These are phyloP conservation scores for Dyspetes luteomarginatus DNA, from an alignment of 2,888 invertebrate genomes.

Conservation along the genomic window DNA sequence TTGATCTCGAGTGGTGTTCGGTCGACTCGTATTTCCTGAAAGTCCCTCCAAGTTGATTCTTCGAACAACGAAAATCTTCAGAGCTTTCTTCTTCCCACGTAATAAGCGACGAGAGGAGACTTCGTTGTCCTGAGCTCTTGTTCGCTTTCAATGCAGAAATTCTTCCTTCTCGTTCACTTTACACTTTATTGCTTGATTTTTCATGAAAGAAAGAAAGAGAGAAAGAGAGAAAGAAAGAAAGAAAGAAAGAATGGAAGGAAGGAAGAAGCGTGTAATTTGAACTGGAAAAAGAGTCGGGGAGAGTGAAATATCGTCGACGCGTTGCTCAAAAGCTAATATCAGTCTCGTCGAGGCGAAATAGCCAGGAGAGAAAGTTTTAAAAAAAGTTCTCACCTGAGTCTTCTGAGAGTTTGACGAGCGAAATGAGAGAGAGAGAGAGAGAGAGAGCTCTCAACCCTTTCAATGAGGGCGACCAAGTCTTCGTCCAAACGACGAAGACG, in stretches of 20 bases:
- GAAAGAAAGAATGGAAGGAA: constrained; percentile 65
- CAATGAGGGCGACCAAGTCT: no score
- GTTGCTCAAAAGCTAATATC: constrained; percentile 22
- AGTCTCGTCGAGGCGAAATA: constrained; percentile 1
- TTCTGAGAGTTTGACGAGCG: constrained; percentile 17
- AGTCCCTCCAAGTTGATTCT: constrained; percentile 32
- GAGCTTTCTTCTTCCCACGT: constrained; percentile 54
- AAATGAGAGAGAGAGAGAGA: constrained; percentile 22
- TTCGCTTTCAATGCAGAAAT: no score
- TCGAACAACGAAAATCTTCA: no score
- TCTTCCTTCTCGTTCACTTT: constrained; percentile 9
- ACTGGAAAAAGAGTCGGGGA: constrained; percentile 37
- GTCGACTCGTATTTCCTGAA: constrained; percentile 32
- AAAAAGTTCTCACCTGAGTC: constrained; percentile 56
- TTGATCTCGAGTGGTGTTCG: constrained; percentile 50
- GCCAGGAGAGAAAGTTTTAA: constrained; percentile 42
- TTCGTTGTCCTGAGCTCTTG: constrained; percentile 7
- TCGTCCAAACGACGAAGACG: no score
- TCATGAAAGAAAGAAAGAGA: no score
- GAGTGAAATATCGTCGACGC: constrained; percentile 37
- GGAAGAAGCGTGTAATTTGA: constrained; percentile 66
- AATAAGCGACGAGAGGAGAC: constrained; percentile 28
- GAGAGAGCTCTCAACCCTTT: constrained; percentile 12
- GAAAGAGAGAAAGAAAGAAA: constrained; percentile 66
- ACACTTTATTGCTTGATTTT: constrained; percentile 67